These are phyloP conservation scores for Coleophora deauratella DNA, from an alignment of 2,888 invertebrate species.

Conservation along the genomic window DNA sequence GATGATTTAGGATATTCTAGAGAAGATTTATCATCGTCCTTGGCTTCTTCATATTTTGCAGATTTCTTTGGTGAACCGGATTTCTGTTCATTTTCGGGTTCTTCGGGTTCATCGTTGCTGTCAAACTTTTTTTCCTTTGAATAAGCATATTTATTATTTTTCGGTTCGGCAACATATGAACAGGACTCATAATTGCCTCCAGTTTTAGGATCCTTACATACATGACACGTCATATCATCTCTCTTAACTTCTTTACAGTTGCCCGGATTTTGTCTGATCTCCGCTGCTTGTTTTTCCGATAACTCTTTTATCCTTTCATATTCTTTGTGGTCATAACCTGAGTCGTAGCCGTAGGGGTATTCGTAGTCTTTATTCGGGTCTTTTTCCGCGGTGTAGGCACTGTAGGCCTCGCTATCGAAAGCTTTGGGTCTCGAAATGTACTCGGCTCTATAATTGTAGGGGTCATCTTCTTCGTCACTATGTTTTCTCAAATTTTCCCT, in stretches of 20 bases:
- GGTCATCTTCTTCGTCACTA: slow-evolving; percentile 51
- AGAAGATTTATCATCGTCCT: slow-evolving; percentile 40
- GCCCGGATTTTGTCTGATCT: slow-evolving; percentile 75
- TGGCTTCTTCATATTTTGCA: slow-evolving; percentile 43
- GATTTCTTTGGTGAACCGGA: slow-evolving; percentile 42
- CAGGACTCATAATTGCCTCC: slow-evolving; percentile 87
- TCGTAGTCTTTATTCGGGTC: slow-evolving; percentile 57
- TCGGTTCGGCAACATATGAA: slow-evolving; percentile 82
- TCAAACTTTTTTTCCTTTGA: slow-evolving; percentile 77
- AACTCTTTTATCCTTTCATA: slow-evolving; percentile 74
- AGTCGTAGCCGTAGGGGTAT: slow-evolving; percentile 63
- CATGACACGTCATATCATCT: slow-evolving; percentile 79
- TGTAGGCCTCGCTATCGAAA: slow-evolving; percentile 60
- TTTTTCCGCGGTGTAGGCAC: slow-evolving; percentile 57
- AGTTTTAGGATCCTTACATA: slow-evolving; percentile 83
- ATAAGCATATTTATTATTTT: slow-evolving; percentile 80
- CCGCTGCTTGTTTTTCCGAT: slow-evolving; percentile 76
- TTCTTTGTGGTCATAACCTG: slow-evolving; percentile 68
- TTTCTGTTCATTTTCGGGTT: slow-evolving; percentile 55
- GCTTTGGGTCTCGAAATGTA: slow-evolving; percentile 67
- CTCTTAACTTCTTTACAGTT: slow-evolving; percentile 78
- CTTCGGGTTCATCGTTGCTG: slow-evolving; percentile 72
- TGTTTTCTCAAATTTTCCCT: slow-evolving; percentile 47
- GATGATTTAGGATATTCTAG: slow-evolving; percentile 29
- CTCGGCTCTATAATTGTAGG: slow-evolving; percentile 68